Evolutionary conservation across 1,140 invertebrate species (phyloP), one percentile per base, ranked within the genome.

Genomic region (Drosophila ohnishii): DNA sequence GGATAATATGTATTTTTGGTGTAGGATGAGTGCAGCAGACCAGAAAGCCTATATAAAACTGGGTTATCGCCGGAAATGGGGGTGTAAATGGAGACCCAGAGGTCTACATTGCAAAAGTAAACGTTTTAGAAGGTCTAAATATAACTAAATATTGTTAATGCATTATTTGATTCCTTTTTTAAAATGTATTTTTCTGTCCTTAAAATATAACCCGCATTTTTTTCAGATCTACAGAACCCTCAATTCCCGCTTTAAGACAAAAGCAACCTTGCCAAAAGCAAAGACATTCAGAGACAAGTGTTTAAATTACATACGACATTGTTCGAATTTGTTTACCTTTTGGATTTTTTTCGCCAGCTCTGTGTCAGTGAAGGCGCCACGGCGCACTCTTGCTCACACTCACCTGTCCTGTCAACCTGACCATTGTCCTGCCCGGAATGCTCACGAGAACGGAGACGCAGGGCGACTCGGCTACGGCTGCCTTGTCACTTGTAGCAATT

Each of bases 401-500:
- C 64, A 85, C 81, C 81, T 78, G 72, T 44, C 57, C 63, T 30
- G 58, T 32, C n/a, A n/a, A 50, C 44, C 63, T 56, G 63, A 59
- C 69, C 69, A 72, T 70, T 72, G 69, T 71, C 69, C 65, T 35
- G 35, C 28, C 32, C 25, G 16, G 37, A 19, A 64, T 28, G n/a
- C 62, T 32, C 30, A 34, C 28, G 28, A 62, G 61, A 42, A 47
- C 25, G 11, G 16, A 39, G 19, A 37, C 34, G 30, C 8, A 25
- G 19, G 47, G 39, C 25, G 25, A 39, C 19, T 25, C n/a, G 48
- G 50, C 34, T 45, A 22, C 30, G 59, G 60, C 37, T 59, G 75
- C 55, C 66, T 61, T 83, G 83, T 87, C 64, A 79, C 71, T 73
- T 79, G 83, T 83, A 82, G 83, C 83, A 87, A 87, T 87, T 87